Conservation (phyloP, 92 coral and sea anemone genomes). For the Actinostola sp. region DNA sequence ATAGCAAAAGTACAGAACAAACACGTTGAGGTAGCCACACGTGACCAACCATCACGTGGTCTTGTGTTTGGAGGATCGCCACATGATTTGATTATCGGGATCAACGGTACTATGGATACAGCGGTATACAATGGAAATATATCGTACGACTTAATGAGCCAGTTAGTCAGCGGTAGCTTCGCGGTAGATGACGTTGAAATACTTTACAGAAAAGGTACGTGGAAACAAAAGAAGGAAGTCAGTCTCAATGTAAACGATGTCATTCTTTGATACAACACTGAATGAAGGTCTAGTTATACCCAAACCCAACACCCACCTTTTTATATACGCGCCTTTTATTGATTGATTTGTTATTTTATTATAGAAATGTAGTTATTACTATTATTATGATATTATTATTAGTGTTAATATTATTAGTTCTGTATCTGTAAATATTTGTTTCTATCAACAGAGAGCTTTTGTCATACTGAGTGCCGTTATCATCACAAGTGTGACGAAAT, state of each 20-base stretch:
- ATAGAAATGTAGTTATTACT: no score
- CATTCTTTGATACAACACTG: neutral
- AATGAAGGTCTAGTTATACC: neutral
- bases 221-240: neutral
- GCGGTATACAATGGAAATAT: constrained; percentile 28
- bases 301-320: neutral
- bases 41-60: constrained; percentile 31
- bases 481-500: constrained; percentile 55
- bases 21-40: constrained; percentile 18
- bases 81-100: constrained; percentile 55
- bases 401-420: neutral
- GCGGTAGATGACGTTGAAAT: constrained; percentile 51
- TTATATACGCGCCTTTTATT: neutral
- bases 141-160: constrained; percentile 25
- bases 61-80: constrained; percentile 61
- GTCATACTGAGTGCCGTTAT: constrained; percentile 36
- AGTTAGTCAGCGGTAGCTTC: constrained; percentile 19
- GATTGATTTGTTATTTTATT: neutral
- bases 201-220: constrained; percentile 48
- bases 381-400: no score
- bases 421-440: no score
- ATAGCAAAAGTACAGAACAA: constrained; percentile 16
- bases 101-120: constrained; percentile 32
- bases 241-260: neutral
- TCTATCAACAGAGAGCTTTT: constrained; percentile 34